Base-by-base conservation (phyloP, 2,113 vertebrate genomes). In the Hyperopisus bebe region DNA sequence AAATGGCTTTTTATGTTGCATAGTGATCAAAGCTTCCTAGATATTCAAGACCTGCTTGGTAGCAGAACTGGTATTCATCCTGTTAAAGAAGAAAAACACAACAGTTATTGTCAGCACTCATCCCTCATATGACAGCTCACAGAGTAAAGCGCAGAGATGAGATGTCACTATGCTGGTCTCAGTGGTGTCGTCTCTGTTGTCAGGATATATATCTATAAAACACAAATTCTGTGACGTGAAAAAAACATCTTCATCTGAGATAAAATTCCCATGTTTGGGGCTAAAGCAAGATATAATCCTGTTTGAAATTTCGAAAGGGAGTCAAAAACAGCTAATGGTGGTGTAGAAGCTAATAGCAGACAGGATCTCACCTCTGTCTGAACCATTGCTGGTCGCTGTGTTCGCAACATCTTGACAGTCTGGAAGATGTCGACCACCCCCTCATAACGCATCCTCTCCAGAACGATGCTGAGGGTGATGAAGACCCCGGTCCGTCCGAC, bases 11-110 rank as follows among this genome's bases (percentile, higher is more conserved):
- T 99, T 99, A 99, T 96, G 98, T 99, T 98, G 98, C 98, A 99
- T 99, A 99, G 98, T 99, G 98, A 97, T 99, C 98, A 95, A 99
- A 99, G 95, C 98, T 99, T 92, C 98, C 98, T 93, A 99, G 96
- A 94, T 99, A 99, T 92, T 99, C 98, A 94, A 99, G 96, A 66
- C 97, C 98, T 3, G 98, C 98, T 92, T 99, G 98, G 92, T 99
- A 99, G 92, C 98, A 99, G 95, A 99, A 99, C 96, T 99, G 98
- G 94, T 99, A 99, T 90, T 99, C 98, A 1, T 99, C 98, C 98
- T 99, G 96, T 0, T 21, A 48, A 53, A n/a, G 24, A 46, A 31
- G 62, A 86, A 89, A 53, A 85, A 92, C 51, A 91, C 17, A 66
- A 66, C 91, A 89, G 77, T 58, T 39, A 51, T 5, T 47, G 6